Percentiles rank a stretch among this genome's conserved stretches.
phyloP scores from a whole-genome alignment of 2,113 vertebrate genomes.

The Uria lomvia region DNA sequence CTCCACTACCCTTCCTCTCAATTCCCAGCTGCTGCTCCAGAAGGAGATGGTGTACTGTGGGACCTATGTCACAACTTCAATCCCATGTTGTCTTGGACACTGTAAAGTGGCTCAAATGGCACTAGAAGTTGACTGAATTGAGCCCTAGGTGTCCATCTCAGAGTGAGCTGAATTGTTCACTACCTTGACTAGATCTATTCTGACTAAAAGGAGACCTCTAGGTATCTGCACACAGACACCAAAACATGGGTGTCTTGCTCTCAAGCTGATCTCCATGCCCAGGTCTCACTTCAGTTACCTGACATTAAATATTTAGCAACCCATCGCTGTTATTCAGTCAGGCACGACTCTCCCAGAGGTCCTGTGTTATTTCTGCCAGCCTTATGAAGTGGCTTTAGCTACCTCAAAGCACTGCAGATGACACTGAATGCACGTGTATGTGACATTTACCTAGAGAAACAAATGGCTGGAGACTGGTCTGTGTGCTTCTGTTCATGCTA shows the following conservation, averaged over 20 bases:
- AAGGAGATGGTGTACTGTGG: background rate
- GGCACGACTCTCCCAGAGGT: background rate
- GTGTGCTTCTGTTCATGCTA: accelerated
- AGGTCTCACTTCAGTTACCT: background rate
- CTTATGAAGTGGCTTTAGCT: background rate
- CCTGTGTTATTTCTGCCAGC: background rate
- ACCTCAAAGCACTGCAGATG: background rate
- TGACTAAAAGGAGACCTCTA: background rate
- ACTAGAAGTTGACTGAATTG: background rate
- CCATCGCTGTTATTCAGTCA: accelerated
- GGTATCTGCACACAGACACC: background rate
- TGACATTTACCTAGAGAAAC: background rate
- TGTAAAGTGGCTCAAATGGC: background rate
- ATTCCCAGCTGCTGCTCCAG: background rate
- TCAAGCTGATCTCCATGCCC: background rate
- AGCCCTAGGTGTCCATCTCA: background rate
- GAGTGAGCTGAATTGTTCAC: background rate
- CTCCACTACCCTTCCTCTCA: background rate
- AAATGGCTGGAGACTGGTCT: background rate
- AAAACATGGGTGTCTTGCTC: background rate
- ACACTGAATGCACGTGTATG: background rate
- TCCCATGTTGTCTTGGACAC: background rate
- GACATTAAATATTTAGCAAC: background rate
- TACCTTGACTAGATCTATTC: background rate
- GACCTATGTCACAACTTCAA: background rate